Conservation (phyloP, 1,140 invertebrate genomes). For the Trissolcus basalis region DNA sequence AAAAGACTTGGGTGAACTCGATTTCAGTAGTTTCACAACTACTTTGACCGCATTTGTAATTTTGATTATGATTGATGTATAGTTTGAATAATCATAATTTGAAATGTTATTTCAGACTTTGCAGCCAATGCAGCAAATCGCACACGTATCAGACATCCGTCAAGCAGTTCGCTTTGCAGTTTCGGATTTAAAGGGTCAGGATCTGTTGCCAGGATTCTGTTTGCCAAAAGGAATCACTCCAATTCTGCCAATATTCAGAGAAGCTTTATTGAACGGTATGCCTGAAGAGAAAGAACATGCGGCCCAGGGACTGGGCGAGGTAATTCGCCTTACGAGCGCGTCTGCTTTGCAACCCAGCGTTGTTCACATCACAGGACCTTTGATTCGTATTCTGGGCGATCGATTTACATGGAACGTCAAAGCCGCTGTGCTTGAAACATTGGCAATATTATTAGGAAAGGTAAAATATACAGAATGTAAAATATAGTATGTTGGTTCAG, state of each 20-base stretch:
- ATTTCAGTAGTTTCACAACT: too few relatives aligned
- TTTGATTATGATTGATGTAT: not conserved
- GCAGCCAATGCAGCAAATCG: constrained; percentile 86
- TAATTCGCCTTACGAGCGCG: constrained; percentile 90
- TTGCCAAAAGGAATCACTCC: constrained; percentile 95
- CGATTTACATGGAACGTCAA: constrained; percentile 95
- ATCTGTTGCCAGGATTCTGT: constrained; percentile 94
- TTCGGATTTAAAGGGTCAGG: constrained; percentile 88
- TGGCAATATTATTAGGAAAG: constrained; percentile 93
- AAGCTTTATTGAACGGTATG: constrained; percentile 95
- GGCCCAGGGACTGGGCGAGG: constrained; percentile 94
- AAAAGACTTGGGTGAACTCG: not conserved
- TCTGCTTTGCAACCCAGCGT: constrained; percentile 94
- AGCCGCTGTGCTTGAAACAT: constrained; percentile 95
- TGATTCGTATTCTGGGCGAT: constrained; percentile 98
- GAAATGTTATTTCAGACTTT: constrained; percentile 80
- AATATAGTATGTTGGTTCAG: too few relatives aligned
- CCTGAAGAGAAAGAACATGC: constrained; percentile 97
- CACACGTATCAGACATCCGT: constrained; percentile 90
- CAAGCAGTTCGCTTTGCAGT: constrained; percentile 93
- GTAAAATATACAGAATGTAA: constrained; percentile 70
- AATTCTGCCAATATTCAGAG: constrained; percentile 94
- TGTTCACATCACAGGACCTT: constrained; percentile 96
- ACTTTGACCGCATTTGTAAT: too few relatives aligned
- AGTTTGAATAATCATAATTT: constrained; percentile 5